Base-by-base conservation (phyloP, 2,888 invertebrate species). In the Venusia cambrica region DNA sequence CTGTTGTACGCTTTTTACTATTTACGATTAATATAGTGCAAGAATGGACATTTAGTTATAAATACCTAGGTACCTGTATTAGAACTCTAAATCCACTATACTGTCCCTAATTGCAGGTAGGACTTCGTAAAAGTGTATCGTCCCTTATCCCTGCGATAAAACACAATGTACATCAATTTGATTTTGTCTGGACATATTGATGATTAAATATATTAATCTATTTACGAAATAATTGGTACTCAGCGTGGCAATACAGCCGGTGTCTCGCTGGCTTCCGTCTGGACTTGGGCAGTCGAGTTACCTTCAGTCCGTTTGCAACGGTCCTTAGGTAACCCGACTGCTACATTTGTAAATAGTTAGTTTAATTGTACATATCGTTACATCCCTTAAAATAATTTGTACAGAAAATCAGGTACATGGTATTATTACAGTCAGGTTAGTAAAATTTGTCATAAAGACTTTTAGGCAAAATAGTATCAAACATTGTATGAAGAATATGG, bases 1-100 rank as follows among this genome's bases (percentile, higher is more conserved):
- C 59, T 55, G 49, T 51, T 62, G 65, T 56, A 55, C 62, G 45
- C 56, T 57, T 61, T 57, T 55, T 58, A 48, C 27, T 41, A 43
- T 40, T 28, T 36, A 42, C 35, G 28, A 38, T 34, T 43, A 34
- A 43, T 25, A 48, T 66, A 73, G 72, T 81, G 75, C 75, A 71
- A 57, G 57, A 54, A 65, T 67, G 66, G 74, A 72, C 74, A 74
- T 66, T 65, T 65, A 61, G 39, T 56, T 66, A 45, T 34, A 41
- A 60, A 67, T 69, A 74, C 74, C 72, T 34, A 41, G 60, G 66
- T 69, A 74, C 74, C 72, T 77, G 75, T 77, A 76, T 76, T 60
- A 53, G 28, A 55, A 58, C 50, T 48, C 57, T 55, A 59, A 48
- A 49, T 39, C 49, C 45, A 49, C 51, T 46, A 51, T 48, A 41